Base-by-base conservation (phyloP, 2,888 invertebrate genomes). In the Steromphala cineraria region DNA sequence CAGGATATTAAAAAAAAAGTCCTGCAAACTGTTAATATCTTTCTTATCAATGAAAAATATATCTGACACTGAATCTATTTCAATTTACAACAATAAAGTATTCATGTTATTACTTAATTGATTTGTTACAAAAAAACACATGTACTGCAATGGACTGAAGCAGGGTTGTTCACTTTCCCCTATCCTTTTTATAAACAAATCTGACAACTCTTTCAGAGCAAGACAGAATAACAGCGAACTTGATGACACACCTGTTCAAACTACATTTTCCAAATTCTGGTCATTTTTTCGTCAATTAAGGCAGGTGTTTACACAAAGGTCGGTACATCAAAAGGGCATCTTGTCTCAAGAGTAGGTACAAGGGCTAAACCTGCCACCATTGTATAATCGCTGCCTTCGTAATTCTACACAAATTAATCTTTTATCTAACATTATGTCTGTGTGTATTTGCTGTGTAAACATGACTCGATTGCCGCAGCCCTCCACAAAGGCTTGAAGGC, bases 341-440 rank as follows among this genome's bases (percentile, higher is more conserved):
- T 62, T 62, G 28, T 62, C 62, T 10, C 13, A 24, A 24, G 28
- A 28, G 28, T 62, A 62, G 28, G 62, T 28, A 62, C 24, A 24
- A 28, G 62, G 62, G 24, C 62, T 62, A 28, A 28, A 62, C 62
- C 62, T 62, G 62, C 28, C 62, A 62, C 62, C 62, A 62, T 62
- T 62, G 62, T 62, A 28, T 62, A 62, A 62, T 62, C 62, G 28
- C 24, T 62, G 62, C 62, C 62, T 62, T 15, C 28, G 62, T 17
- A 62, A 28, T 62, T 62, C 28, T 28, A 28, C 28, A 24, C 24
- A 62, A 62, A 62, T 62, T 62, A 62, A 62, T 62, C 62, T 62
- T 62, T 62, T 62, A 62, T 62, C 62, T 62, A 62, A 62, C 62
- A 62, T 62, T 62, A 62, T 62, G 62, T 62, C 62, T 62, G 21